phyloP scores from a whole-genome alignment of 2,888 invertebrate genomes.

The Nomada fucata region DNA sequence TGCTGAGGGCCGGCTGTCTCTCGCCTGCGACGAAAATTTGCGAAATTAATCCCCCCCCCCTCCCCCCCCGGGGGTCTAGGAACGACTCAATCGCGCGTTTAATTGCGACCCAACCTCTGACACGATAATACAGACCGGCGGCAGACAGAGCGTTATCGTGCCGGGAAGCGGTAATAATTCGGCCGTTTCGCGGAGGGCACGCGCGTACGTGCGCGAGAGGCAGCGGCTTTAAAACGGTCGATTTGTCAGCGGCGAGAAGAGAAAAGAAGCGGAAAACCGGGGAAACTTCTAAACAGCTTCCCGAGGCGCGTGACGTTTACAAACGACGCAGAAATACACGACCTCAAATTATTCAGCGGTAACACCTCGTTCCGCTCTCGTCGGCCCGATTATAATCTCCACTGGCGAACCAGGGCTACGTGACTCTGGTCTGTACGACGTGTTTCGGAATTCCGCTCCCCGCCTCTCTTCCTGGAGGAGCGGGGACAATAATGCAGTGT shows the following conservation, averaged over 20 bases:
- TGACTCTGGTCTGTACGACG: conserved; percentile 28
- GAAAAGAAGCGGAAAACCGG: conserved; percentile 58
- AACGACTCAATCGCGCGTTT: not conserved
- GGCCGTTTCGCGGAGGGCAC: conserved; percentile 22
- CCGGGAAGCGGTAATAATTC: conserved; percentile 33
- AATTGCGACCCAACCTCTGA: conserved; percentile 13
- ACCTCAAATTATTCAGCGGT: conserved; percentile 66
- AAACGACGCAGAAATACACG: conserved; percentile 63
- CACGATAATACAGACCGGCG: conserved; percentile 5
- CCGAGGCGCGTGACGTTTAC: conserved; percentile 62
- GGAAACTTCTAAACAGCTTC: conserved; percentile 65
- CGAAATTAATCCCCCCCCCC: too few species aligned
- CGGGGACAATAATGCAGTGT: too few species aligned
- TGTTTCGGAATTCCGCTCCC: conserved; percentile 33
- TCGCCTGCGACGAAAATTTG: not conserved
- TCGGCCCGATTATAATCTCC: conserved; percentile 65
- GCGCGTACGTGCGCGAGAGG: conserved; percentile 38
- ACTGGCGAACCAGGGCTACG: not conserved
- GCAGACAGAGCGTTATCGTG: conserved; percentile 4
- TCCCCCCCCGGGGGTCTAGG: too few species aligned
- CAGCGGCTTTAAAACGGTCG: conserved; percentile 64
- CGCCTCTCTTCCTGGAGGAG: too few species aligned
- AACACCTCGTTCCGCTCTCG: conserved; percentile 56
- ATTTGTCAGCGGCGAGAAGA: conserved; percentile 60
- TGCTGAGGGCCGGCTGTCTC: not conserved